Evolutionary conservation across 2,888 invertebrate species (phyloP), one percentile per base, ranked within the genome.

Genomic region (Sminthurinus aureus): DNA sequence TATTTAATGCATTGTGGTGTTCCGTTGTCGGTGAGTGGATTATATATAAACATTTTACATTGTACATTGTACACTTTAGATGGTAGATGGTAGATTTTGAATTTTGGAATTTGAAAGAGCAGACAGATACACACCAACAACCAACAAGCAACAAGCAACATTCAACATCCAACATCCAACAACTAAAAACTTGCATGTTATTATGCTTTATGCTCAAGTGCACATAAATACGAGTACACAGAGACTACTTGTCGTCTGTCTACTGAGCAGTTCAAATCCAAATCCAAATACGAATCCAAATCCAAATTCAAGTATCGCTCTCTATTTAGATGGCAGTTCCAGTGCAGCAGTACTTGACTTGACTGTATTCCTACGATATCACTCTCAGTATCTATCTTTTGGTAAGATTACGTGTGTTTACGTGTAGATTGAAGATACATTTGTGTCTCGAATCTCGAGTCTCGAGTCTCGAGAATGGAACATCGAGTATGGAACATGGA

Each of bases 121-220:
- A 58, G 58, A 18, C 58, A 58, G 58, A 15, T 58, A 15, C 58
- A 2, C 58, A 15, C n/a, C n/a, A n/a, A n/a, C n/a, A n/a, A n/a
- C n/a, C n/a, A n/a, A n/a, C n/a, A 52, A 52, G 52, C 13, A 8
- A 13, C 9, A 52, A 52, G 52, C 8, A 2, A 58, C 58, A 58
- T 18, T 58, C 58, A 22, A 77, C 52, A 77, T 58, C n/a, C 24
- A 24, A 58, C 58, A 12, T 66, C 79, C n/a, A n/a, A n/a, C n/a
- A n/a, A n/a, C n/a, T n/a, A n/a, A n/a, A n/a, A n/a, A n/a, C n/a
- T n/a, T n/a, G n/a, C n/a, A n/a, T n/a, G n/a, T 26, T 52, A 81
- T 81, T 75, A 81, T 81, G 73, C 75, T 81, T 81, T 75, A 81
- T 81, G 73, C 75, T 81, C 58, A 64, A 81, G 64, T 75, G 64